phyloP scores from a whole-genome alignment of 2,888 invertebrate species.

The Barypeithes pellucidus region DNA sequence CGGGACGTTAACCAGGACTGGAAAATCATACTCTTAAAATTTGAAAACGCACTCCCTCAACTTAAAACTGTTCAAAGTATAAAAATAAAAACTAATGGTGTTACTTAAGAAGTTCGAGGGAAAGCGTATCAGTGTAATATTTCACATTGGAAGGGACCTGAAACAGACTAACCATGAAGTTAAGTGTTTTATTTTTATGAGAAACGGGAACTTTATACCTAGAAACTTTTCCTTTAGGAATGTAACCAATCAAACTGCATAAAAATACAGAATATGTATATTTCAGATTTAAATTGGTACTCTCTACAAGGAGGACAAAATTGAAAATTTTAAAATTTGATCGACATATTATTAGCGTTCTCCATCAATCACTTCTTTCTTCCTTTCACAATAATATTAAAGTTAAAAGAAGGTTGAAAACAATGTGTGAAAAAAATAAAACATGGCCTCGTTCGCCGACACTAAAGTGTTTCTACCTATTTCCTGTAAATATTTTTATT shows the following conservation, averaged over 20 bases:
- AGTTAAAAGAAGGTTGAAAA: background rate
- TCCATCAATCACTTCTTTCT: background rate
- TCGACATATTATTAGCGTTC: too few species aligned
- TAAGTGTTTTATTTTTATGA: conserved; percentile 26
- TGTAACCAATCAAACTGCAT: too few species aligned
- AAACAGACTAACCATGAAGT: conserved; percentile 9
- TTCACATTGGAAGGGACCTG: conserved; percentile 17
- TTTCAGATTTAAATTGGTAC: too few species aligned
- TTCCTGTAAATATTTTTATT: conserved; percentile 25
- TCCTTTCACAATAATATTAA: too few species aligned
- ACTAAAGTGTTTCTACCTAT: background rate
- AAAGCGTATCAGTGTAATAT: conserved; percentile 25
- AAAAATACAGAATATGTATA: too few species aligned
- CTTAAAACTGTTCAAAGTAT: conserved; percentile 2
- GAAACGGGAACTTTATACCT: conserved; percentile 7
- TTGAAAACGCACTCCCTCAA: background rate
- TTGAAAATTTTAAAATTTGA: too few species aligned
- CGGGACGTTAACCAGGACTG: background rate
- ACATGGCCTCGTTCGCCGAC: conserved; percentile 2
- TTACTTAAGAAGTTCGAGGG: conserved; percentile 13
- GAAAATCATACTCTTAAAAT: background rate
- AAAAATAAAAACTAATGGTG: conserved; percentile 26
- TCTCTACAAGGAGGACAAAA: too few species aligned
- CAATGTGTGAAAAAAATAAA: conserved; percentile 5
- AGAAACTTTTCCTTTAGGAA: background rate